Evolutionary conservation across 2,113 vertebrate genomes (phyloP), one percentile per base, ranked within the genome.

Genomic region (Acinonyx jubatus): DNA sequence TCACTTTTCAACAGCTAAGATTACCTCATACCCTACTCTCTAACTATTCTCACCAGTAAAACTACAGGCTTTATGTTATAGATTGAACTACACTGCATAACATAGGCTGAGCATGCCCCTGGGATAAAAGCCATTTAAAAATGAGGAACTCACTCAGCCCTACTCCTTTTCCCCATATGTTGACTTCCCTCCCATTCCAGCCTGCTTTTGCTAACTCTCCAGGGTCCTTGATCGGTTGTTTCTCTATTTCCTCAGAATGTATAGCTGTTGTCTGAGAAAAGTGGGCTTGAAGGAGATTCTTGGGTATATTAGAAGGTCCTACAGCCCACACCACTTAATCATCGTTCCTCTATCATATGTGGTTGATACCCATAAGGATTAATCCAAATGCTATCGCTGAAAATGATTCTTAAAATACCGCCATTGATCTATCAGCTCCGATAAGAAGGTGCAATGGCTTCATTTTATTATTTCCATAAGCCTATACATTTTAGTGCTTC

Each of bases 81-180:
- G 36, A 55, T 93, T 48, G 41, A 41, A 66, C 7, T 73, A 10
- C 6, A 31, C 16, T 80, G 71, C 18, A 13, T 29, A 3, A 31
- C 11, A 61, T 3, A 57, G 29, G 48, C 10, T n/a, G 57, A 3
- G 9, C 11, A 4, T n/a, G 8, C 2, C 23, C 1, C 27, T 3
- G 27, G 25, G 23, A 65, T 21, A 69, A 48, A 55, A 79, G 8
- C 14, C 19, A 16, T 11, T 69, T 15, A 95, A 45, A 41, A 31
- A 36, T 41, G 23, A 25, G 55, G 61, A 68, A 13, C 3, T 55
- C 16, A 41, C 27, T n/a, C 33, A 18, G 0, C 8, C 55, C 66
- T 65, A 3, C 52, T 76, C 23, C 12, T 9, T 36, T 61, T 48
- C 18, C 8, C 23, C 33, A 23, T 36, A 15, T 69, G 50, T 48